Percentiles rank a stretch among this genome's conserved stretches.
These are phyloP conservation scores for Rhincodon typus DNA, from an alignment of 2,797 vertebrate genomes.

Conservation along the genomic window DNA sequence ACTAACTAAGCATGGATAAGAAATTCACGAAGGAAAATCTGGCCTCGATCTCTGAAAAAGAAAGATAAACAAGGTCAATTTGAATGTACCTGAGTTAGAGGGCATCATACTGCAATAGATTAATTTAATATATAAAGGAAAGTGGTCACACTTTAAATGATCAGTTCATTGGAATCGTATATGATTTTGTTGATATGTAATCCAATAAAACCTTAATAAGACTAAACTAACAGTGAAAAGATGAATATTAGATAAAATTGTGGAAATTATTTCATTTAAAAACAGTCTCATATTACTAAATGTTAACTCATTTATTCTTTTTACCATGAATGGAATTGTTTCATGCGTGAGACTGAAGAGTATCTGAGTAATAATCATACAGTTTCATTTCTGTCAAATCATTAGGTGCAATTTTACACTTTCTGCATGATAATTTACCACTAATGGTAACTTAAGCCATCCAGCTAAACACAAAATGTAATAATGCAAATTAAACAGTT, in stretches of 20 bases:
- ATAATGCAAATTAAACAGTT: slow-evolving; percentile 33
- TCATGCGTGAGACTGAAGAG: not conserved
- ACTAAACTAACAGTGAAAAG: not conserved
- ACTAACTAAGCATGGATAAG: not conserved
- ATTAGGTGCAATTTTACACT: slow-evolving; percentile 29
- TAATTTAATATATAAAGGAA: not conserved
- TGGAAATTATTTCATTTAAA: not conserved
- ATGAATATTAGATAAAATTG: not conserved
- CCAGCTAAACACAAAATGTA: slow-evolving; percentile 25
- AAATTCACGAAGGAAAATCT: not conserved
- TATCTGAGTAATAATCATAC: slow-evolving; percentile 4
- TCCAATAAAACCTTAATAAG: not conserved
- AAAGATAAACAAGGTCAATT: not conserved
- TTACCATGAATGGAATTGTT: not conserved
- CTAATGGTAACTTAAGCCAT: slow-evolving; percentile 25
- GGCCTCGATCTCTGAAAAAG: not conserved
- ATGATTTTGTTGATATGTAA: slow-evolving; percentile 7
- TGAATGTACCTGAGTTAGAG: not conserved
- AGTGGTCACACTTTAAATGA: not conserved
- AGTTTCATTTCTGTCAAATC: slow-evolving; percentile 19
- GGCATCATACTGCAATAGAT: not conserved
- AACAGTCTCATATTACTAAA: not conserved
- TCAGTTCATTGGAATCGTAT: not conserved
- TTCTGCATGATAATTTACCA: slow-evolving; percentile 21
- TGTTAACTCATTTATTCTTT: not conserved